These are phyloP conservation scores for Gymnoscopelus microlampas DNA, from an alignment of 2,797 vertebrate genomes.

Conservation along the genomic window DNA sequence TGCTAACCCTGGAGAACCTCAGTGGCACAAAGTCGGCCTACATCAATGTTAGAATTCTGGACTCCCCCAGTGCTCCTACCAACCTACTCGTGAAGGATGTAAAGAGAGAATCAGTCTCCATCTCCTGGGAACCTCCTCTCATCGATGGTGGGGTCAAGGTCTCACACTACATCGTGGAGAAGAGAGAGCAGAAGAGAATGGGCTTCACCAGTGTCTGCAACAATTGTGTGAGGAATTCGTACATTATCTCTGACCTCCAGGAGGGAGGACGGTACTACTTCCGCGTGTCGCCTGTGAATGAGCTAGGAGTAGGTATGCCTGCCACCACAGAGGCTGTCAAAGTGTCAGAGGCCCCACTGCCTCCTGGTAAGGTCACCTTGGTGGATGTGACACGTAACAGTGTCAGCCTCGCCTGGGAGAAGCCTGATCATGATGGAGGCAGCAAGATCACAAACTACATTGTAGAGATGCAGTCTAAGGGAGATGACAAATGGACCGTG, in stretches of 20 bases:
- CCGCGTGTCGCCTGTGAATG: constrained; percentile 95
- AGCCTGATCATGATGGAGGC: constrained; percentile 96
- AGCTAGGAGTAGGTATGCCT: constrained; percentile 93
- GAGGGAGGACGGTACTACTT: constrained; percentile 94
- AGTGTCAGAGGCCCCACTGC: constrained; percentile 91
- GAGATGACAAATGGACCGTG: constrained; percentile 93
- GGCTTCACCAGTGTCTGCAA: constrained; percentile 92
- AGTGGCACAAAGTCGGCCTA: constrained; percentile 96
- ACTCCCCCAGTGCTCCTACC: constrained; percentile 94
- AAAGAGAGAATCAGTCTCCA: constrained; percentile 89
- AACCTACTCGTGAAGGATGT: constrained; percentile 93
- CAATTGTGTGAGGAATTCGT: constrained; percentile 93
- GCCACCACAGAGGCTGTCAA: constrained; percentile 90
- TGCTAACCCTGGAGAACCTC: constrained; percentile 93
- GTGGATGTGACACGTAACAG: constrained; percentile 92
- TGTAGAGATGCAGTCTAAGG: constrained; percentile 97
- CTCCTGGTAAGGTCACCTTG: constrained; percentile 91
- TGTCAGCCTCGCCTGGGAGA: constrained; percentile 95
- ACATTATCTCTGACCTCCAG: constrained; percentile 89
- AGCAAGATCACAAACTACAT: constrained; percentile 95
- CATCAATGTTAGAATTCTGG: constrained; percentile 96
- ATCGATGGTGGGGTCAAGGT: constrained; percentile 98
- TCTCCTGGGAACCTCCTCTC: constrained; percentile 95
- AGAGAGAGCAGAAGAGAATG: constrained; percentile 95
- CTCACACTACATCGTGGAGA: constrained; percentile 96